Percentiles rank a stretch among this genome's conserved stretches.
Evolutionary conservation across 1,140 invertebrate genomes (phyloP).

Genomic region (Wiebesia pumilae): DNA sequence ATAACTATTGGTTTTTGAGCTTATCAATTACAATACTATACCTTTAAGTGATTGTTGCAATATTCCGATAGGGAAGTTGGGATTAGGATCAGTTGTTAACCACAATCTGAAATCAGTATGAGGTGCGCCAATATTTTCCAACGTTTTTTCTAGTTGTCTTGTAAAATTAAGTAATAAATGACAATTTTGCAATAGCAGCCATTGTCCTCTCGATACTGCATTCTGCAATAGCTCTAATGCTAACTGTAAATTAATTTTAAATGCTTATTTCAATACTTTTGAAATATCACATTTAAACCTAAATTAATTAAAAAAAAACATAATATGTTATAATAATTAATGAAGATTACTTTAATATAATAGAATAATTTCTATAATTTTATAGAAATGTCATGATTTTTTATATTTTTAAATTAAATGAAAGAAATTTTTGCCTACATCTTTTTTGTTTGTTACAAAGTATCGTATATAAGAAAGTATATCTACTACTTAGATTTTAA

Average conservation of each 20-base stretch:
- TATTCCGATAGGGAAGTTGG: conserved; percentile 90
- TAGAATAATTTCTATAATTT: neutral
- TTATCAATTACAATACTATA: no score
- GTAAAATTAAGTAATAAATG: conserved; percentile 89
- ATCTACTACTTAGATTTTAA: no score
- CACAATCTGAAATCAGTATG: conserved; percentile 94
- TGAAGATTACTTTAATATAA: neutral
- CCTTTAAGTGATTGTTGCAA: conserved; percentile 90
- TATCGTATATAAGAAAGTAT: no score
- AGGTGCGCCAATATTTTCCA: conserved; percentile 85
- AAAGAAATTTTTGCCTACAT: neutral
- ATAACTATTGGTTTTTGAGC: no score
- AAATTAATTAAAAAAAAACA: neutral
- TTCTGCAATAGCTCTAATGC: conserved; percentile 84
- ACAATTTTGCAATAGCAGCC: conserved; percentile 94
- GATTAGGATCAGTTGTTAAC: conserved; percentile 91
- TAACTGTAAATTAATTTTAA: conserved; percentile 70
- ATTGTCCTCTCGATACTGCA: conserved; percentile 85
- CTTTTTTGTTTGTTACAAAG: neutral
- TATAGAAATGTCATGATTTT: neutral
- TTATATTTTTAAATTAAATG: neutral
- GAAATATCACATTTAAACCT: neutral
- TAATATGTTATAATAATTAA: neutral
- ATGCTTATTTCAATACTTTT: no score
- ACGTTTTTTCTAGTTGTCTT: conserved; percentile 85